Base-by-base conservation (phyloP, 2,888 invertebrate species). In the Brachyopa scutellaris region DNA sequence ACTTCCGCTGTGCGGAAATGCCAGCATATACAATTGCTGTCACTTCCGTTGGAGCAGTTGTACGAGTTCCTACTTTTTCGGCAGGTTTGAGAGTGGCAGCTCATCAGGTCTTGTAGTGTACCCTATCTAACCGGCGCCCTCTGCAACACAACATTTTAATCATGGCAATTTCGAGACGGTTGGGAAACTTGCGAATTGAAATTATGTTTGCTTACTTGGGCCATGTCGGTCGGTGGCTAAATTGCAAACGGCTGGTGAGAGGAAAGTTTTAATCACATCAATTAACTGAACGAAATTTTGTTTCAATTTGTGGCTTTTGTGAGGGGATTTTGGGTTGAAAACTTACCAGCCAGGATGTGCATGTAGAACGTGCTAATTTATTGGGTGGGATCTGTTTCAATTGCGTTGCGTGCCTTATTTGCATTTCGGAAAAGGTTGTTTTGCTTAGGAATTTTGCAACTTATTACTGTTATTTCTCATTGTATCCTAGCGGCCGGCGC, bases 261-360 rank as follows among this genome's bases (percentile, higher is more conserved):
- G 51, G 61, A 45, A 70, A 45, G 31, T 59, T 80, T 70, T 82
- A 82, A 82, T 82, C 70, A 31, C 64, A 76, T 82, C 70, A 82
- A 76, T 82, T 82, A 76, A 59, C 49, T 70, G 64, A 82, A 66
- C 64, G 70, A 76, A 76, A 82, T 36, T 70, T 82, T 82, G 80
- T 76, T 82, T 82, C 69, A 82, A 76, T 76, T 82, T 82, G 80
- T 53, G 76, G 76, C 45, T 51, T 55, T 69, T 74, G 74, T 74
- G 33, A 55, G 26, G 47, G 42, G 23, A 55, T 55, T 45, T 42
- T 33, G 33, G 53, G 59, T 11, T 13, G 49, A n/a, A n/a, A n/a
- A n/a, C n/a, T n/a, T n/a, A n/a, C n/a, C n/a, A n/a, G n/a, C n/a
- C n/a, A n/a, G 45, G 26, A 26, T 26, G 47, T 31, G 23, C 55